phyloP scores from a whole-genome alignment of 2,888 invertebrate species.

The Liposcelis brunnea region DNA sequence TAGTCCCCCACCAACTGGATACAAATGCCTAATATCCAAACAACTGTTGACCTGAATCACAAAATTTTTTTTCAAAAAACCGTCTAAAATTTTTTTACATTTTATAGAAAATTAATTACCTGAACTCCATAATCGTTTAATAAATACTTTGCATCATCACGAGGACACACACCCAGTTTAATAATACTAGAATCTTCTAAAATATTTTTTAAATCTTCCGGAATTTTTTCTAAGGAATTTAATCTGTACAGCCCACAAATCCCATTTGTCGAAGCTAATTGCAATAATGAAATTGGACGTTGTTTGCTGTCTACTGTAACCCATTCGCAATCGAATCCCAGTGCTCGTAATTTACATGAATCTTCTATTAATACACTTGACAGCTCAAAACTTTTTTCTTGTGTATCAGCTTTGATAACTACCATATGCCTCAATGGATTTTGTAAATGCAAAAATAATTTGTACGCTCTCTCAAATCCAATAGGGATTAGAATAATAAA shows the following conservation, averaged over 20 bases:
- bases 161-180: slow-evolving; percentile 59
- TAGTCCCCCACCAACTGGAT: slow-evolving; percentile 35
- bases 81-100: too few relatives aligned
- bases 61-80: too few relatives aligned
- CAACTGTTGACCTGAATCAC: slow-evolving; percentile 21
- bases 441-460: background rate
- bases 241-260: slow-evolving; percentile 52
- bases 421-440: background rate
- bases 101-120: slow-evolving; percentile 31
- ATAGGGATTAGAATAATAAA: too few relatives aligned
- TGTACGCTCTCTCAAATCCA: too few relatives aligned
- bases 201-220: slow-evolving; percentile 40
- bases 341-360: slow-evolving; percentile 11
- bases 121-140: slow-evolving; percentile 41
- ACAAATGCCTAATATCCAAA: slow-evolving; percentile 51
- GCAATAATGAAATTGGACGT: slow-evolving; percentile 49
- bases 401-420: background rate
- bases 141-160: slow-evolving; percentile 50
- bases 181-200: slow-evolving; percentile 44
- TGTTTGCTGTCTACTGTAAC: slow-evolving; percentile 40
- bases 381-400: slow-evolving; percentile 7
- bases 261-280: slow-evolving; percentile 51
- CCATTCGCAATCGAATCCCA: slow-evolving; percentile 77
- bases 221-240: slow-evolving; percentile 38
- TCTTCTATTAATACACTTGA: background rate